Evolutionary conservation across 2,797 vertebrate genomes (phyloP), one percentile per base, ranked within the genome.

Genomic region (Tarsius wallacei): DNA sequence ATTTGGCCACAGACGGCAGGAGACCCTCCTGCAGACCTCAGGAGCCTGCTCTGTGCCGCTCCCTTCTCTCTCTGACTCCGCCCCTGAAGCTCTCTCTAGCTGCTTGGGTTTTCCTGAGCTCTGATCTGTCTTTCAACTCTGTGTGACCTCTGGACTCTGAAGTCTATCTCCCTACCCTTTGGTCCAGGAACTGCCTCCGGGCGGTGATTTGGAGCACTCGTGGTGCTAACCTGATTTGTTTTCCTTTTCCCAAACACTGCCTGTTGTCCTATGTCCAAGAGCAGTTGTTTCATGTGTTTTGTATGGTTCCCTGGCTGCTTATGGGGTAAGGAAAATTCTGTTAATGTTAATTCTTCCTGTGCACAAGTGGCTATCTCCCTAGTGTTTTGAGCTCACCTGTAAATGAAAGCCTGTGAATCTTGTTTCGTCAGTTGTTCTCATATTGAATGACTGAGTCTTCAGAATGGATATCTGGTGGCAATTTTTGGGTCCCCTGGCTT

Each of bases 221-320:
- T n/a, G 8, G 47, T 33, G 21, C 12, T 26, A 26, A 26, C 5
- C 36, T 47, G 68, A n/a, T n/a, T 81, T 47, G 16, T 83, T 89
- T 83, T 17, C 51, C 12, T 76, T 42, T 57, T 33, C 63, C 14
- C 24, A 51, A n/a, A 70, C 10, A 28, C 81, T 53, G 21, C 73
- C 55, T 77, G 5, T 42, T 70, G 33, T 59, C 36, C 15, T 31
- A 8, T 36, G 51, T 28, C 63, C 68, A 21, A 47, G 74, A 88
- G 57, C 33, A 55, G n/a, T 59, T 70, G 66, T 88, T 64, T 73
- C 66, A 28, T 47, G n/a, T 99, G 17, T 59, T 83, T 76, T 33
- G 22, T 53, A 33, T 89, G 63, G 7, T 42, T 84, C 61, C 24
- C 16, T 68, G 64, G 64, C 64, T 73, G 33, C 49, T 66, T 66